Evolutionary conservation across 2,888 invertebrate species (phyloP).

Genomic region (Phlogophora meticulosa): DNA sequence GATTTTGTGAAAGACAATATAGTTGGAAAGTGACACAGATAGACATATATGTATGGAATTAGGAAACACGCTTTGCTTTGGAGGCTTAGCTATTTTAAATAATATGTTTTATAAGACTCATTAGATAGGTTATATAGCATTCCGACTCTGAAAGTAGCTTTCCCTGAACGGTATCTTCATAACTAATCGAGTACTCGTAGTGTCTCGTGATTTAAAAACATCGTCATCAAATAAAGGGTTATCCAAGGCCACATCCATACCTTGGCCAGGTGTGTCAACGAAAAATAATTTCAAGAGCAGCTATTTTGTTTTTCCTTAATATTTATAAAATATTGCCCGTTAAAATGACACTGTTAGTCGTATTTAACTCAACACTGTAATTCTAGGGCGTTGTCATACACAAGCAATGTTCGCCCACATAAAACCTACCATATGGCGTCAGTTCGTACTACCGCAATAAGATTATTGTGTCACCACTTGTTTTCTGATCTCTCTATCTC

Average conservation of each 20-base stretch:
- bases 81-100: too few species aligned
- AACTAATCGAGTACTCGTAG: background rate
- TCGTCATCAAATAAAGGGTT: background rate
- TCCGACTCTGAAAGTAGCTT: too few species aligned
- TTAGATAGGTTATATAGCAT: too few species aligned
- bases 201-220: background rate
- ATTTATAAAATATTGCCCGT: conserved; percentile 41
- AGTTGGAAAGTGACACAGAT: too few species aligned
- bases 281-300: conserved; percentile 37
- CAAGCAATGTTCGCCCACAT: conserved; percentile 15
- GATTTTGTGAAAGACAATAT: too few species aligned
- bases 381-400: conserved; percentile 24
- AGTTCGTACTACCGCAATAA: background rate
- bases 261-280: conserved; percentile 9
- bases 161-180: too few species aligned
- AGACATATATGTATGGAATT: too few species aligned
- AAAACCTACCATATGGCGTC: background rate
- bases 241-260: background rate
- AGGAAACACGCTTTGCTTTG: too few species aligned
- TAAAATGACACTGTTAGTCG: conserved; percentile 11
- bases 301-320: conserved; percentile 29
- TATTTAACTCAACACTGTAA: conserved; percentile 27
- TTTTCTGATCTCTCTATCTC: background rate
- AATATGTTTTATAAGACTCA: too few species aligned
- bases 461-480: background rate